phyloP scores from a whole-genome alignment of 2,888 invertebrate genomes.

The Papilio gigon region DNA sequence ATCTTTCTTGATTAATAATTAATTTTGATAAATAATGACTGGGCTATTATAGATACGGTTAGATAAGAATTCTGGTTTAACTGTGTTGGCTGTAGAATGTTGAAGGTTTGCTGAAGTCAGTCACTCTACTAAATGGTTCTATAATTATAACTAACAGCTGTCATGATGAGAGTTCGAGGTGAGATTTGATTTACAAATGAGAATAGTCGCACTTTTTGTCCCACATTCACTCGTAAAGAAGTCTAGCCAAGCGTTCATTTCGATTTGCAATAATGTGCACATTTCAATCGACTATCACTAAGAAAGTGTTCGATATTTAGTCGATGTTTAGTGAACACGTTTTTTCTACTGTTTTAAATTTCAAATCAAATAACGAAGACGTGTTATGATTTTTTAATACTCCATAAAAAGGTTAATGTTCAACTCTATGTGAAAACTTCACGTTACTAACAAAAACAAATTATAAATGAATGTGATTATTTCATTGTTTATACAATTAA shows the following conservation, averaged over 20 bases:
- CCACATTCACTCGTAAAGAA: not conserved
- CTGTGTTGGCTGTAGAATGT: not conserved
- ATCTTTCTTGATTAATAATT: conserved; percentile 53
- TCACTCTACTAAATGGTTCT: not conserved
- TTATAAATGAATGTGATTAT: too few species aligned
- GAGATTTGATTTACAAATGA: conserved; percentile 23
- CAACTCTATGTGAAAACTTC: too few species aligned
- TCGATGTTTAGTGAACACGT: too few species aligned
- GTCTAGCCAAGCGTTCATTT: not conserved
- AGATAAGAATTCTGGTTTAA: conserved; percentile 41
- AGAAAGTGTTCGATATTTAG: not conserved
- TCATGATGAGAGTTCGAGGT: conserved; percentile 28
- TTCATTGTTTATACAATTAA: too few species aligned
- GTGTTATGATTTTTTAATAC: not conserved
- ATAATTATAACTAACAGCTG: conserved; percentile 38
- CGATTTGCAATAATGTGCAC: conserved; percentile 7
- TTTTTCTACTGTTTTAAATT: conserved; percentile 2
- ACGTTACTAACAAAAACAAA: too few species aligned
- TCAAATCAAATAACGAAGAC: not conserved
- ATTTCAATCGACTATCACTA: conserved; percentile 11
- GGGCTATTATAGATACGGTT: conserved; percentile 46
- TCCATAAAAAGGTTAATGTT: too few species aligned
- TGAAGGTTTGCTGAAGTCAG: conserved; percentile 12
- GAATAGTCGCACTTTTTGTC: not conserved
- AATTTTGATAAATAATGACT: conserved; percentile 49